Evolutionary conservation across 2,888 invertebrate species (phyloP).

Genomic region (Melanostoma scalare): DNA sequence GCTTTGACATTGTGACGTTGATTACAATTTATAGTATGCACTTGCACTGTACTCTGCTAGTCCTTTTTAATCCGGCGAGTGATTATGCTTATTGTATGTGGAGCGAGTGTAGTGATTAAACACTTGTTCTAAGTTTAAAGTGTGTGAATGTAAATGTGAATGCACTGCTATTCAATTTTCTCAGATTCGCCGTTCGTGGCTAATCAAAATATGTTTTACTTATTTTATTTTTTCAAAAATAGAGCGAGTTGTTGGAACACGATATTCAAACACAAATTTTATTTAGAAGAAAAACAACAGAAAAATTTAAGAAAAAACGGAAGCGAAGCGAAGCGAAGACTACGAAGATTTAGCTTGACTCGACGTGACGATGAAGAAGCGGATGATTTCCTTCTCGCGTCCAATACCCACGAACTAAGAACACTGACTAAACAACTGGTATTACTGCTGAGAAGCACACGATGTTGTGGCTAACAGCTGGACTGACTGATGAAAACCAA

Average conservation of each 20-base stretch:
- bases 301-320: no score
- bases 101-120: slow-evolving; percentile 43
- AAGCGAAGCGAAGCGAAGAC: no score
- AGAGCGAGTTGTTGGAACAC: no score
- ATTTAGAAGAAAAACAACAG: no score
- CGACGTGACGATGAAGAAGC: slow-evolving; percentile 30
- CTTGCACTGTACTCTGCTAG: slow-evolving; percentile 24
- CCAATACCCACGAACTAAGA: slow-evolving; percentile 78
- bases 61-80: slow-evolving; percentile 62
- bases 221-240: no score
- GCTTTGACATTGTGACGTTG: slow-evolving; percentile 72
- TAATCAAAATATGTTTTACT: no score
- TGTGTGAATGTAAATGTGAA: not conserved
- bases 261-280: no score
- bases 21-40: slow-evolving; percentile 50
- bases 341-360: no score
- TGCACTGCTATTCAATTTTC: not conserved
- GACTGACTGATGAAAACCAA: slow-evolving; percentile 65
- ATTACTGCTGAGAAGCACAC: slow-evolving; percentile 55
- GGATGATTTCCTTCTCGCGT: slow-evolving; percentile 72
- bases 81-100: slow-evolving; percentile 60
- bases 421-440: slow-evolving; percentile 78
- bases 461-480: slow-evolving; percentile 52
- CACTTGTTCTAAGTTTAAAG: slow-evolving; percentile 32
- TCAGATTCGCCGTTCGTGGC: no score